Conservation (phyloP, 2,113 vertebrate genomes). For the Microcebus murinus region DNA sequence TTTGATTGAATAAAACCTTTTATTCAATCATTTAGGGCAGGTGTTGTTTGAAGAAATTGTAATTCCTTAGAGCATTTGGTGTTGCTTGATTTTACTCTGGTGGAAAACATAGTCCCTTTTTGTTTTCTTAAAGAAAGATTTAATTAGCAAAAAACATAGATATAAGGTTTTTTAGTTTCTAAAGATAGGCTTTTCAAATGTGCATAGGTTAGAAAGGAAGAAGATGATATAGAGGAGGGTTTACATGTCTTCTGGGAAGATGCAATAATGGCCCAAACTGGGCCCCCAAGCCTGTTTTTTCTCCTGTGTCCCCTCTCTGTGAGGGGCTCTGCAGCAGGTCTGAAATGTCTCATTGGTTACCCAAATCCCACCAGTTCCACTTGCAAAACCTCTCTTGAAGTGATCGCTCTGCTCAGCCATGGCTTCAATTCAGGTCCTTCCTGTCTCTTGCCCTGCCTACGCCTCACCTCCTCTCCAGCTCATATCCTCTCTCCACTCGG, state of each 20-base stretch:
- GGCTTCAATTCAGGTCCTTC: background rate
- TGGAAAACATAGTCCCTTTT: background rate
- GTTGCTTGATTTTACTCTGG: constrained; percentile 1
- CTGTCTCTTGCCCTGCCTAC: too few species aligned
- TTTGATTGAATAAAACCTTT: background rate
- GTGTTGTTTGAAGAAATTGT: background rate
- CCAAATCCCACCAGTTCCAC: background rate
- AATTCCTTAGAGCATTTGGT: background rate
- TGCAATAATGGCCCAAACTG: background rate
- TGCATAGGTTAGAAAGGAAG: background rate
- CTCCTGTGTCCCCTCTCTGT: background rate
- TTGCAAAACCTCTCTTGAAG: background rate
- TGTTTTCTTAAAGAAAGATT: background rate
- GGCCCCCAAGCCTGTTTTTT: background rate
- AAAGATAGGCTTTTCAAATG: constrained; percentile 3
- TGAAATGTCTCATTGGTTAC: background rate
- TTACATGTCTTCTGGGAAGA: background rate
- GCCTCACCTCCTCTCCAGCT: too few species aligned
- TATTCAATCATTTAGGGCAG: background rate
- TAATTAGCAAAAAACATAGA: background rate
- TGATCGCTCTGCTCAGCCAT: background rate
- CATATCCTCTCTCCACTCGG: background rate
- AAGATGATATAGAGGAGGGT: background rate
- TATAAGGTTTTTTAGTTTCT: background rate
- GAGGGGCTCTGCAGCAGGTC: background rate